phyloP scores from a whole-genome alignment of 2,888 invertebrate genomes.

The Eucera pruinosa region DNA sequence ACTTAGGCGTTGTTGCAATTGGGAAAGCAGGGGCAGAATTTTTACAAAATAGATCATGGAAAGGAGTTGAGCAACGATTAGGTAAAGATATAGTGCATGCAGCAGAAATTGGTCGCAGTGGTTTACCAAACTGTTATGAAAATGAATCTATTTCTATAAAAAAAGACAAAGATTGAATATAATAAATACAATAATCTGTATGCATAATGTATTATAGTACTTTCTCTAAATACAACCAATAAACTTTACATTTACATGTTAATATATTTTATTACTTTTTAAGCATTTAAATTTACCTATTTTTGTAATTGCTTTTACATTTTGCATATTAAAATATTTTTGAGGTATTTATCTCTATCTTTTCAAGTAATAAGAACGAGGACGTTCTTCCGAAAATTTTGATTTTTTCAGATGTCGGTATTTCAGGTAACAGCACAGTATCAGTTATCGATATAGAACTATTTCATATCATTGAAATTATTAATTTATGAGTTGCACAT shows the following conservation, averaged over 20 bases:
- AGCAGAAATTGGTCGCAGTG: conserved; percentile 90
- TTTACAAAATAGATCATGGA: conserved; percentile 91
- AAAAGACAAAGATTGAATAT: conserved; percentile 17
- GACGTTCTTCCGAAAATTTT: no score
- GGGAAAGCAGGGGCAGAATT: conserved; percentile 87
- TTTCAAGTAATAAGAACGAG: no score
- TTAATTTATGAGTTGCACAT: no score
- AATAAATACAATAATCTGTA: conserved; percentile 50
- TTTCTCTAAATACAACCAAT: conserved; percentile 1
- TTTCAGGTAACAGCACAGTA: no score
- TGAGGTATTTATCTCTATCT: no score
- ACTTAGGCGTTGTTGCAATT: conserved; percentile 83
- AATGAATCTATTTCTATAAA: conserved; percentile 84
- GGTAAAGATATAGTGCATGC: conserved; percentile 90
- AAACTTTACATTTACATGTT: no score
- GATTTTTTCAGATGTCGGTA: no score
- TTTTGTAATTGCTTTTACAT: no score
- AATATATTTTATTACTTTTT: neutral
- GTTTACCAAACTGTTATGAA: conserved; percentile 90
- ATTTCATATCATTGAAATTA: no score
- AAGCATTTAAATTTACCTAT: neutral
- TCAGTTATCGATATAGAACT: no score
- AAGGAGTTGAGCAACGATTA: conserved; percentile 92
- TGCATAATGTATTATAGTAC: neutral
- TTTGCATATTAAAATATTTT: no score